A percentile compares a stretch with the other conserved stretches of the same genome.
These are phyloP conservation scores for Enteromius mattozi DNA, from an alignment of 2,797 vertebrate genomes.

Conservation along the genomic window DNA sequence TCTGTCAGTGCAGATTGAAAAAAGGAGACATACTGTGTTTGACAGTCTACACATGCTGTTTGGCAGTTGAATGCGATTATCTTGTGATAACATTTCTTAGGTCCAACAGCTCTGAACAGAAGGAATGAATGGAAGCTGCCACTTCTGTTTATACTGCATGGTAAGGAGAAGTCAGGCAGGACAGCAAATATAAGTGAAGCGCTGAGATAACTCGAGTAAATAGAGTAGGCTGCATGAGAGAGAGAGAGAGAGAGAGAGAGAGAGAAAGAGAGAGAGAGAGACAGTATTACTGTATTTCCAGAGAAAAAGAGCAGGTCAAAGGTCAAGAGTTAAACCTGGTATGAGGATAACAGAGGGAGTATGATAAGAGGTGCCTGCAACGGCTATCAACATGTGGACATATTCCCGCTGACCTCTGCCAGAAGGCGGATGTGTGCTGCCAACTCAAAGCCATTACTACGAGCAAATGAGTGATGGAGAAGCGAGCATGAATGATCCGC, in stretches of 20 bases:
- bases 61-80: slow-evolving; percentile 25
- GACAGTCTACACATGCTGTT: slow-evolving; percentile 24
- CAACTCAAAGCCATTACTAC: slow-evolving; percentile 15
- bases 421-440: slow-evolving; percentile 2
- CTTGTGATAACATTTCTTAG: slow-evolving; percentile 23
- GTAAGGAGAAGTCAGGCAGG: slow-evolving; percentile 1
- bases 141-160: slow-evolving; percentile 5
- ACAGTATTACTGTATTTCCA: slow-evolving; percentile 4
- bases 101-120: slow-evolving; percentile 25
- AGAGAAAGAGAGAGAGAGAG: background rate
- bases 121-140: slow-evolving; percentile 39
- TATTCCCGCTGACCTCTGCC: slow-evolving; percentile 17
- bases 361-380: background rate
- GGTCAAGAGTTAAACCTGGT: slow-evolving; percentile 30
- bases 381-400: slow-evolving; percentile 24
- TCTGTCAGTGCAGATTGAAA: slow-evolving; percentile 5
- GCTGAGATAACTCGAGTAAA: slow-evolving; percentile 23
- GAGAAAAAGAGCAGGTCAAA: slow-evolving; percentile 18
- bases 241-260: background rate
- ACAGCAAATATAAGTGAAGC: slow-evolving; percentile 26
- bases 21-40: background rate
- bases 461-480: background rate
- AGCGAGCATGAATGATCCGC: background rate
- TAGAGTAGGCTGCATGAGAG: background rate
- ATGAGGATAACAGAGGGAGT: background rate